Base-by-base conservation (phyloP, 2,113 vertebrate species). In the Vimba vimba region DNA sequence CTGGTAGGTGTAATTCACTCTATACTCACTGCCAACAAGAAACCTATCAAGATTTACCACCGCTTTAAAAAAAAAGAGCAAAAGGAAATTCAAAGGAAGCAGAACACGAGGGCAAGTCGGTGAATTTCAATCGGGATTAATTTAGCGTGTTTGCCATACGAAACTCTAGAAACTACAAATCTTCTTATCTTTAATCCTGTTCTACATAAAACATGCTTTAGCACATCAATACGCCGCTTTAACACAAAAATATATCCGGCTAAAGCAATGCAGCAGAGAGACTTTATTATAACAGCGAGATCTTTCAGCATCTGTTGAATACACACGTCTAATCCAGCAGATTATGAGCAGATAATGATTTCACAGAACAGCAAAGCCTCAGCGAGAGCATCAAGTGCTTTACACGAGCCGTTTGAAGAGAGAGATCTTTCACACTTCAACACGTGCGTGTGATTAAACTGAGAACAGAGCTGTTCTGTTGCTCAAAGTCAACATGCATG, bases 131-230 rank as follows among this genome's bases (percentile, higher is more conserved):
- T 79, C 27, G 50, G 57, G 62, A 85, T 86, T 71, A 82, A 86
- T 85, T 69, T 82, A 68, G 64, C 30, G n/a, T 59, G 66, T 86
- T 90, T 82, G 59, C 82, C 43, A 39, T 45, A 19, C 2, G 39
- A 89, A 75, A 83, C 79, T 73, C 76, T 30, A 74, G 77, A 77
- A 82, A 84, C 47, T 43, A 59, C 69, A 85, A 88, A 90, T 88
- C 86, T 75, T 71, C 83, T 88, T 86, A 89, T 90, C 86, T 86
- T 2, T 88, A 90, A 89, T 90, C 86, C 85, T 78, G 85, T 86
- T 90, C 88, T 83, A 81, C 86, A 89, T 87, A 86, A 90, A 87
- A 83, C 87, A 87, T 64, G 71, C 88, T 90, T 90, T 88, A 86
- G 75, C 85, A 85, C 88, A 83, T 89, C 85, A 86, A 85, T 88